Evolutionary conservation across 2,797 vertebrate genomes (phyloP), one percentile per base, ranked within the genome.

Genomic region (Muscicapa striata): DNA sequence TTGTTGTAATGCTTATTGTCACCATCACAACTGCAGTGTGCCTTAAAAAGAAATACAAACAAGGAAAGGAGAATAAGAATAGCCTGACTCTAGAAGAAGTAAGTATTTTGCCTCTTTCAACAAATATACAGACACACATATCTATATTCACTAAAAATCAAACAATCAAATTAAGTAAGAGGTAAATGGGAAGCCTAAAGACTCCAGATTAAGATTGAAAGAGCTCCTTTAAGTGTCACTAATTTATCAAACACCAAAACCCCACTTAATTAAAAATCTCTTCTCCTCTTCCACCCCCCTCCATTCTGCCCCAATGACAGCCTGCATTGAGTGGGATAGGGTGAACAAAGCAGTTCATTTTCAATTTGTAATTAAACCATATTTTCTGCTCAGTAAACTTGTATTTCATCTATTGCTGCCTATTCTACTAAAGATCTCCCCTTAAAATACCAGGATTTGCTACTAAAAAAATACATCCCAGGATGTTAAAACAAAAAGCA

Each of bases 1-100:
- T 99, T 76, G 98, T 21, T 7, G 94, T 85, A 75, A 99, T 99
- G 99, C 62, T 99, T 83, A 68, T 99, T 20, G 34, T 99, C 54
- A 98, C 98, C 5, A 77, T 96, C 10, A 90, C 98, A 94, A 98
- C 97, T 1, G 97, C 98, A 52, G 69, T 97, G 68, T 99, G 98
- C 46, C 70, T 98, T 90, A 98, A 96, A 96, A 99, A 96, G 94
- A 98, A 97, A 91, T 98, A 98, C 58, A 96, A 68, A 21, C 83
- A 92, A 41, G 27, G 54, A 78, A 29, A 49, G 5, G 15, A 92
- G 66, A 89, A 36, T 1, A 26, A 11, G 2, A 27, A 45, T 4
- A n/a, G 1, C 5, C 0, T 86, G 0, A 5, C 32, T 41, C 52
- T 97, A 66, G 52, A 54, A 75, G 98, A 98, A 8, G 97, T 98